Conservation (phyloP, 2,113 vertebrate genomes). For the Phylloscopus trochilus region DNA sequence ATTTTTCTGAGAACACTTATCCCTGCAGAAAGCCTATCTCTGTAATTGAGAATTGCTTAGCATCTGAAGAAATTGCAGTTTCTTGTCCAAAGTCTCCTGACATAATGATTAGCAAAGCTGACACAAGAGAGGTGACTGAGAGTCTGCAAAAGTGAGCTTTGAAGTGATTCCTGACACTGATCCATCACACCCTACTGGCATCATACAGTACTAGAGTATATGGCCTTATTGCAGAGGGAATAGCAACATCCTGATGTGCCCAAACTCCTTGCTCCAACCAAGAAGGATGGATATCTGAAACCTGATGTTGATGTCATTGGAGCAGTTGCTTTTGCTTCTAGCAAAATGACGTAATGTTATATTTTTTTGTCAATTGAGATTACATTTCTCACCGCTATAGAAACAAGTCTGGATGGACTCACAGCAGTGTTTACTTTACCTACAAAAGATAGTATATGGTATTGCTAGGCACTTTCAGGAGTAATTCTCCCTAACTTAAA, state of each 20-base stretch:
- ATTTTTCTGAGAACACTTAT: not conserved
- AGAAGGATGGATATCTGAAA: not conserved
- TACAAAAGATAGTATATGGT: not conserved
- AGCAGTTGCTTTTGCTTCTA: not conserved
- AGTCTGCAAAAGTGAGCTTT: not conserved
- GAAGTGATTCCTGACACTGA: not conserved
- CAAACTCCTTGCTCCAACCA: not conserved
- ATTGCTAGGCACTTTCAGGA: not conserved
- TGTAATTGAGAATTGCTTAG: not conserved
- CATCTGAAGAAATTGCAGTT: not conserved
- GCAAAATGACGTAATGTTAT: not conserved
- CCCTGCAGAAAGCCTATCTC: not conserved
- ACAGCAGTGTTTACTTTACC: not conserved
- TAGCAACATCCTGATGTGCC: not conserved
- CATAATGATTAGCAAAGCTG: not conserved
- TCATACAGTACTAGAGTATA: not conserved
- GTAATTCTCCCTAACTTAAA: not conserved
- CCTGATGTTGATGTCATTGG: not conserved
- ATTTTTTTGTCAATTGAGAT: not conserved
- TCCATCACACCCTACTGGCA: not conserved
- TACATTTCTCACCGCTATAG: not conserved
- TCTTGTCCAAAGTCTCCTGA: not conserved
- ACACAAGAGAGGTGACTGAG: not conserved
- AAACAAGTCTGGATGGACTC: not conserved
- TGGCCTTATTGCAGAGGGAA: not conserved